These are phyloP conservation scores for Archips crataeganus DNA, from an alignment of 2,888 invertebrate genomes.

Conservation along the genomic window DNA sequence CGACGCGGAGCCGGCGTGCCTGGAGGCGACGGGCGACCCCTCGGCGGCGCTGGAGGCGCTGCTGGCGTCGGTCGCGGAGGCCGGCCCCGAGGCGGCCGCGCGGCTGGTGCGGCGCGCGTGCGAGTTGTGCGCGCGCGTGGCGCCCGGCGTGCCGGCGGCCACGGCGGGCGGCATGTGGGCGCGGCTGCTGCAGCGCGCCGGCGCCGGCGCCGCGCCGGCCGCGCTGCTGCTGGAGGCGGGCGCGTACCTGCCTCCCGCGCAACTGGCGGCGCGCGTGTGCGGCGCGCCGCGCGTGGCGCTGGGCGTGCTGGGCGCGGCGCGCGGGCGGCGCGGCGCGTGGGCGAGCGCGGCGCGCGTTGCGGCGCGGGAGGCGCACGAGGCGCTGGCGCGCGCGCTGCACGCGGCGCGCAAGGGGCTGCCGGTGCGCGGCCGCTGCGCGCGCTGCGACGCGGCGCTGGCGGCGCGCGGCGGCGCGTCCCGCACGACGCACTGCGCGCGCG, in stretches of 20 bases:
- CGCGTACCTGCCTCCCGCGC: constrained; percentile 65
- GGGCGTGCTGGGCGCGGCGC: constrained; percentile 49
- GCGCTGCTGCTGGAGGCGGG: constrained; percentile 68
- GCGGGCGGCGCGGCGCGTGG: constrained; percentile 39
- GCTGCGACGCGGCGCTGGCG: constrained; percentile 61
- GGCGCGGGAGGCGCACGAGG: constrained; percentile 59
- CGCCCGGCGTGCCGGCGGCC: constrained; percentile 60
- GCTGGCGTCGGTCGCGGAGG: constrained; percentile 55
- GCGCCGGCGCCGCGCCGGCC: constrained; percentile 51
- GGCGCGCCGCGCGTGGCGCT: constrained; percentile 58
- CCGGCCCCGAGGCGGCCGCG: constrained; percentile 48
- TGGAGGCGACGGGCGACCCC: constrained; percentile 76
- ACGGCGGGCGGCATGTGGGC: constrained; percentile 64
- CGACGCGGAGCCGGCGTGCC: constrained; percentile 71
- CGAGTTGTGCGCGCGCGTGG: constrained; percentile 65
- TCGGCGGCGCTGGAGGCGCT: constrained; percentile 69
- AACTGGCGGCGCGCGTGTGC: constrained; percentile 60
- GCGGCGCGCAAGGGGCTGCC: constrained; percentile 64
- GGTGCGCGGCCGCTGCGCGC: constrained; percentile 67
- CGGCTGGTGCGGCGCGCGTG: constrained; percentile 58
- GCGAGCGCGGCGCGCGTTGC: constrained; percentile 57
- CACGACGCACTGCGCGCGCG: constrained; percentile 72
- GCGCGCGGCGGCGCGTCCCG: constrained; percentile 52
- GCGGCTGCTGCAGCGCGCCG: constrained; percentile 58
- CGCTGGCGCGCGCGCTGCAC: constrained; percentile 63